Conservation (phyloP, 2,888 invertebrate species). For the Thymelicus acteon region DNA sequence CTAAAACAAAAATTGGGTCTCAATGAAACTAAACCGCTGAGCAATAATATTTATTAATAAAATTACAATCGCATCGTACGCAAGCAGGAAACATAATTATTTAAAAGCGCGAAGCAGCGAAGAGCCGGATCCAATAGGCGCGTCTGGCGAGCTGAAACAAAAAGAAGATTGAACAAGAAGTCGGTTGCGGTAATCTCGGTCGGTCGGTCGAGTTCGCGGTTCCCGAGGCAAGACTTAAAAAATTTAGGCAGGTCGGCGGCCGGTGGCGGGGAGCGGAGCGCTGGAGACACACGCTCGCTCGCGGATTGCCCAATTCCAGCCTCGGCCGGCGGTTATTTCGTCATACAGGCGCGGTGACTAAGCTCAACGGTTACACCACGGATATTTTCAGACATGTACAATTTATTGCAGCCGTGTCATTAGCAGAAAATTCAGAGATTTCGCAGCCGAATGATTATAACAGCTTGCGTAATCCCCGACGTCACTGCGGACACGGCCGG, state of each 20-base stretch:
- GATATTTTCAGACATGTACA: constrained; percentile 55
- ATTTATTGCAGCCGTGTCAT: constrained; percentile 55
- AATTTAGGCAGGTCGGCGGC: constrained; percentile 56
- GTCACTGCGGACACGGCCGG: constrained; percentile 76
- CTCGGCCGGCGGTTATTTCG: constrained; percentile 66
- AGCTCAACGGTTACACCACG: constrained; percentile 63
- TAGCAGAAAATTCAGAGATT: constrained; percentile 81
- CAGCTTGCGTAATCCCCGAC: constrained; percentile 82
- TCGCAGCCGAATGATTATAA: constrained; percentile 73
- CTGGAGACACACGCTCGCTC: constrained; percentile 60
- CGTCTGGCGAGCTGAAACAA: constrained; percentile 56
- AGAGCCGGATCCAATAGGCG: constrained; percentile 19
- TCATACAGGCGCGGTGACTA: constrained; percentile 70
- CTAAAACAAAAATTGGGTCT: constrained; percentile 15
- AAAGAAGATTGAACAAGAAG: constrained; percentile 52
- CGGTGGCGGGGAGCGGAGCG: constrained; percentile 29
- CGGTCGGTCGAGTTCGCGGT: constrained; percentile 59
- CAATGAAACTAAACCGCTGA: constrained; percentile 32
- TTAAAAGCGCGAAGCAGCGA: constrained; percentile 14
- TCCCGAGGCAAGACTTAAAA: constrained; percentile 61
- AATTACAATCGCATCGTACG: constrained; percentile 22
- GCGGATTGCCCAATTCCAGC: constrained; percentile 79
- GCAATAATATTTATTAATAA: constrained; percentile 29
- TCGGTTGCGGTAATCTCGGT: constrained; percentile 52
- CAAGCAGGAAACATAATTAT: constrained; percentile 25